Evolutionary conservation across 2,797 vertebrate species (phyloP), one percentile per base, ranked within the genome.

Genomic region (Hipposideros larvatus): DNA sequence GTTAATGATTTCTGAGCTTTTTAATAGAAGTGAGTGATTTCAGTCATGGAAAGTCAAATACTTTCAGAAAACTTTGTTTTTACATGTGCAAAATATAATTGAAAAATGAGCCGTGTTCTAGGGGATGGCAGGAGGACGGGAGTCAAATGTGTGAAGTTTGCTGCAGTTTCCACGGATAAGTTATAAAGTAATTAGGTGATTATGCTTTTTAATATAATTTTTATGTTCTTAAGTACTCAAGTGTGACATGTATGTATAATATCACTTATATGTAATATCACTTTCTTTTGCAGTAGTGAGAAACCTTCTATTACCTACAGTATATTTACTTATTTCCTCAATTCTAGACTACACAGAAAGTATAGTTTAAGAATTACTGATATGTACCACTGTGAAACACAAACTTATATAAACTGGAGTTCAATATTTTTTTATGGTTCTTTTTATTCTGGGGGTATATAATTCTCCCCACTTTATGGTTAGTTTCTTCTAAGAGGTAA

Each of bases 141-240:
- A 74, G 34, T 92, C 34, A n/a, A 53, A 53, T 86, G 8, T 55
- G 71, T 74, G 37, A 68, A 43, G 61, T 96, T 80, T 63, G n/a
- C 3, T 61, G 26, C 61, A 37, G 22, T 82, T 74, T 80, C 43
- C 11, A 5, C 34, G n/a, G 57, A 11, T 79, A n/a, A 48, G 16
- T 77, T 92, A 57, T 24, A 51, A n/a, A 73, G 73, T 84, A 68
- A 68, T 34, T 73, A n/a, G 19, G 6, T 61, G 59, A 18, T 74
- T 74, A 34, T 90, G 37, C n/a, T 75, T 68, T 94, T 61, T 46
- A 43, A 19, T 55, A 51, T 57, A 84, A 26, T 92, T 86, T 92
- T 68, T 34, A 53, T 26, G 13, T 51, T 77, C 16, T 79, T 4
- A 48, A 46, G 8, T 77, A 43, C 14, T 77, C 24, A 63, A 11